Evolutionary conservation across 2,797 vertebrate genomes (phyloP).

Genomic region (Huso huso): DNA sequence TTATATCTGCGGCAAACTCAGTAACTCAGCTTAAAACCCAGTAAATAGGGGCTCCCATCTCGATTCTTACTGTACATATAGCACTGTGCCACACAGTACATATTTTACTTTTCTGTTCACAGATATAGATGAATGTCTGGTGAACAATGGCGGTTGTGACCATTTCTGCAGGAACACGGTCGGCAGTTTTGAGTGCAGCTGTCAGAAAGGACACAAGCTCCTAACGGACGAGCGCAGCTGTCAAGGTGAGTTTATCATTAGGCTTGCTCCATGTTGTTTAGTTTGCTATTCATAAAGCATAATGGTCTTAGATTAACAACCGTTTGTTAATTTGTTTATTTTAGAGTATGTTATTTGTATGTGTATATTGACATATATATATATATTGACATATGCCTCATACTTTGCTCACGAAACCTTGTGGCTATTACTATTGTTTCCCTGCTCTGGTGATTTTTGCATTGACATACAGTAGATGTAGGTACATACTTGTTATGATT

Average conservation of each 20-base stretch:
- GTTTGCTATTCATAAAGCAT: neutral
- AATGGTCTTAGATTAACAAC: neutral
- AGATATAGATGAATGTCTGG: constrained; percentile 93
- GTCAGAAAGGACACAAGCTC: constrained; percentile 90
- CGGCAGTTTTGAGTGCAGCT: constrained; percentile 95
- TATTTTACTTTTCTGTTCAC: constrained; percentile 18
- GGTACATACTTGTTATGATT: too few species aligned
- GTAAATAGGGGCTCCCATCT: too few species aligned
- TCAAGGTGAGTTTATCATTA: constrained; percentile 68
- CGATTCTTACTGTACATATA: neutral
- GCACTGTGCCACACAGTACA: constrained; percentile 8
- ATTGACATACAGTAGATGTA: too few species aligned
- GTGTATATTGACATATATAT: constrained; percentile 12
- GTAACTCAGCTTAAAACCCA: too few species aligned
- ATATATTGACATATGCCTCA: too few species aligned
- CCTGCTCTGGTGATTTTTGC: too few species aligned
- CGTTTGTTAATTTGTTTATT: neutral
- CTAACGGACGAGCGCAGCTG: constrained; percentile 90
- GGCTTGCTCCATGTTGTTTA: neutral
- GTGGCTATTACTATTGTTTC: too few species aligned
- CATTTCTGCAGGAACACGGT: constrained; percentile 93
- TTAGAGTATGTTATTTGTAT: constrained; percentile 13
- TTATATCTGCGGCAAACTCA: too few species aligned
- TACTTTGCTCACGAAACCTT: too few species aligned
- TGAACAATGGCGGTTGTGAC: constrained; percentile 90